phyloP scores from a whole-genome alignment of 2,113 vertebrate species.

The Proteles cristata region DNA sequence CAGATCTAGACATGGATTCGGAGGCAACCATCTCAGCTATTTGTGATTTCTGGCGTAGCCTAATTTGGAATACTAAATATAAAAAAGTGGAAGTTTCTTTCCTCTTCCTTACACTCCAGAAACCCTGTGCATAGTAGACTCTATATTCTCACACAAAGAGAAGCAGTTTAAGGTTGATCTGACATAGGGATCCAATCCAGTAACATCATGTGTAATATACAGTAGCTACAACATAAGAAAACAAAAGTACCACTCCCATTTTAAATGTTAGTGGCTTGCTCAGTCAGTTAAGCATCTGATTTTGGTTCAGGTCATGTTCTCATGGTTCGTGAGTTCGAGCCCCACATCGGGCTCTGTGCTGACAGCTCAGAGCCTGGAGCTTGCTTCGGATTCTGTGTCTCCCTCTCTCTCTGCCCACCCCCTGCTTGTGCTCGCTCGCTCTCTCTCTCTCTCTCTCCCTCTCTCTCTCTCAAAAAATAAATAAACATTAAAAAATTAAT shows the following conservation, averaged over 20 bases:
- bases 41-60: background rate
- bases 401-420: background rate
- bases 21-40: background rate
- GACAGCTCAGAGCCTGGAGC: too few species aligned
- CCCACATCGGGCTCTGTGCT: background rate
- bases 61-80: slow-evolving; percentile 22
- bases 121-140: background rate
- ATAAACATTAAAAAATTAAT: background rate
- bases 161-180: background rate
- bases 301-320: background rate
- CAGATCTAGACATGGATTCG: background rate
- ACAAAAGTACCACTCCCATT: background rate
- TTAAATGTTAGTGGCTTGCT: slow-evolving; percentile 24
- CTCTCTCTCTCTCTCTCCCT: background rate
- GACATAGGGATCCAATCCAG: background rate
- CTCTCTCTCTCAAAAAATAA: background rate
- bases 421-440: background rate
- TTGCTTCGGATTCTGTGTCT: background rate
- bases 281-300: background rate
- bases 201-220: background rate
- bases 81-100: slow-evolving; percentile 24
- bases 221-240: slow-evolving; percentile 9
- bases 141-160: slow-evolving; percentile 23
- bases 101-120: background rate
- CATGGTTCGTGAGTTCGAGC: background rate